Evolutionary conservation across 2,113 vertebrate species (phyloP).

Genomic region (Tachysurus fulvidraco): DNA sequence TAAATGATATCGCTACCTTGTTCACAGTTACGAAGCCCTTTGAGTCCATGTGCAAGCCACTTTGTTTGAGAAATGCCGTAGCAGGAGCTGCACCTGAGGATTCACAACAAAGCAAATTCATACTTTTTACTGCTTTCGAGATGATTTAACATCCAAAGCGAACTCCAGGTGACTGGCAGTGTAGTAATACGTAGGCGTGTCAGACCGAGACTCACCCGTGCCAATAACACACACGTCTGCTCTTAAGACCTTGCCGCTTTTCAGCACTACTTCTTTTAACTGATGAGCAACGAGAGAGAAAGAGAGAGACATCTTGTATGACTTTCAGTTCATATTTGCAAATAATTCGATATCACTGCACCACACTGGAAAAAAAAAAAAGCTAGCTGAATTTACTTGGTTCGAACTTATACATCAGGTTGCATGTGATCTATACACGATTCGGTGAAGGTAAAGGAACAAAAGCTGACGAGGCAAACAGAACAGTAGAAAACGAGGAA

Average conservation of each 20-base stretch:
- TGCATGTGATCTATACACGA: not conserved
- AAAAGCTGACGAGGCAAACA: not conserved
- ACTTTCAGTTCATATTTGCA: not conserved
- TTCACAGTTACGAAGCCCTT: conserved; percentile 93
- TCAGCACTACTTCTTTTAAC: conserved; percentile 97
- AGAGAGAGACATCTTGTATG: not conserved
- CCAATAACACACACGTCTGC: conserved; percentile 94
- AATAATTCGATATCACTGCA: not conserved
- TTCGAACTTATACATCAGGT: too few species aligned
- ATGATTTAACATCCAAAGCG: not conserved
- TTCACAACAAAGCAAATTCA: not conserved
- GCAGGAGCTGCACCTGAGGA: conserved; percentile 85
- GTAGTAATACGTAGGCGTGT: not conserved
- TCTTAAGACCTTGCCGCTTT: conserved; percentile 92
- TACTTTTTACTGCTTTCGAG: not conserved
- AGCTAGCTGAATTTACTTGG: too few species aligned
- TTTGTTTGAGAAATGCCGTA: conserved; percentile 89
- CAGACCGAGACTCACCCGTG: conserved; percentile 76
- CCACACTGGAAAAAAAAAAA: too few species aligned
- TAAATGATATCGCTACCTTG: conserved; percentile 77
- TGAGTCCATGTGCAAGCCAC: conserved; percentile 87
- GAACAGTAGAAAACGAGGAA: not conserved
- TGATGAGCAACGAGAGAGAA: conserved; percentile 58
- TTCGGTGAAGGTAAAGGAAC: not conserved
- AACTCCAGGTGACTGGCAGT: not conserved